Conservation (phyloP, 2,888 invertebrate genomes). For the Caenorhabditis sp. region DNA sequence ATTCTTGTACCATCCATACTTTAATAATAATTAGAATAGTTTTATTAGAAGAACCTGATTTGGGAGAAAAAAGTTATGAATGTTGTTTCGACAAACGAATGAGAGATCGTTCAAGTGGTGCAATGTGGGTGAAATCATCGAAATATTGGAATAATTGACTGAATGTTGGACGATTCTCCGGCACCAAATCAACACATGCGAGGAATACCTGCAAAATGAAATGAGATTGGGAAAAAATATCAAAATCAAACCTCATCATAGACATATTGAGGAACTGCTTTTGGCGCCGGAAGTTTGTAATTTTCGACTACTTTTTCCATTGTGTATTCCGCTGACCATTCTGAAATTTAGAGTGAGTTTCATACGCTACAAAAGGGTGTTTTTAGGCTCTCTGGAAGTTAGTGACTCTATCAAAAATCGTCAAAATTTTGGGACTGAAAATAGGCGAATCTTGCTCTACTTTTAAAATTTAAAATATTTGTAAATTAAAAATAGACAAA, state of each 20-base stretch:
- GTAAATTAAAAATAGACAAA: no score
- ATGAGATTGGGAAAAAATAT: not conserved
- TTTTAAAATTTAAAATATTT: no score
- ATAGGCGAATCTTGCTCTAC: no score
- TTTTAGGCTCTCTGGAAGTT: no score
- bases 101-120: slow-evolving; percentile 3
- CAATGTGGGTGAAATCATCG: slow-evolving; percentile 13
- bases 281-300: slow-evolving; percentile 18
- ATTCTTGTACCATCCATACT: not conserved
- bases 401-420: no score
- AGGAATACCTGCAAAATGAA: slow-evolving; percentile 10
- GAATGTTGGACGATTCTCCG: slow-evolving; percentile 23
- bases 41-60: no score
- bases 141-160: slow-evolving; percentile 39
- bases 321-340: slow-evolving; percentile 23
- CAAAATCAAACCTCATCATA: slow-evolving; percentile 18
- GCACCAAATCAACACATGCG: slow-evolving; percentile 20
- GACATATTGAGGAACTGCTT: slow-evolving; percentile 27
- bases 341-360: not conserved
- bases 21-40: no score
- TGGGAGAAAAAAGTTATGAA: no score
- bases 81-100: not conserved
- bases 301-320: slow-evolving; percentile 15
- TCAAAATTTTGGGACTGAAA: no score
- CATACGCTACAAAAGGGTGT: no score